phyloP scores from a whole-genome alignment of 2,113 vertebrate genomes.

The Agelaius tricolor region DNA sequence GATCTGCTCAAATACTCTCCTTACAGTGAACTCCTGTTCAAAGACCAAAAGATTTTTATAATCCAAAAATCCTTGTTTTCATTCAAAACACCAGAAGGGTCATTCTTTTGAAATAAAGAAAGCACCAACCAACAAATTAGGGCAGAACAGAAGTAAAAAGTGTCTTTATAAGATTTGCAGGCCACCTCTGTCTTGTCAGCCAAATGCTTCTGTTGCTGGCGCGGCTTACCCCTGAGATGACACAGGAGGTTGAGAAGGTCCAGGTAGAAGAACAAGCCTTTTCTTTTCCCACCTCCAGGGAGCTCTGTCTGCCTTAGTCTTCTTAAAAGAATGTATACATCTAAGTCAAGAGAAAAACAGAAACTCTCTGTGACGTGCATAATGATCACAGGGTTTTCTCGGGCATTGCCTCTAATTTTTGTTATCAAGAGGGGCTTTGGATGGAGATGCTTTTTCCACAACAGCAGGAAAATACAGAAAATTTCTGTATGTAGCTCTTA shows the following conservation, averaged over 20 bases:
- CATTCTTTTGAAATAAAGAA: background rate
- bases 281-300: background rate
- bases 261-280: background rate
- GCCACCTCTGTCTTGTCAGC: background rate
- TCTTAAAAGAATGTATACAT: background rate
- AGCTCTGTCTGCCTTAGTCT: background rate
- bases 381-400: background rate
- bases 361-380: background rate
- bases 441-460: background rate
- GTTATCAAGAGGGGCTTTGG: rapidly evolving
- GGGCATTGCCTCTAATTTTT: background rate
- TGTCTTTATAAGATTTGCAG: background rate
- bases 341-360: background rate
- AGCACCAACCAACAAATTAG: background rate
- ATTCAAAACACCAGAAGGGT: background rate
- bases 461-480: background rate
- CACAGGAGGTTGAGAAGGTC: background rate
- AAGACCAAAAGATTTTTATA: background rate
- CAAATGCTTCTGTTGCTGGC: background rate
- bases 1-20: background rate
- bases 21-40: background rate
- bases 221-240: background rate
- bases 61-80: background rate
- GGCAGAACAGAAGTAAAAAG: background rate
- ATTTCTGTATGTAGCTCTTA: background rate